phyloP scores from a whole-genome alignment of 2,888 invertebrate genomes.

The Drosophila nigritarsus region DNA sequence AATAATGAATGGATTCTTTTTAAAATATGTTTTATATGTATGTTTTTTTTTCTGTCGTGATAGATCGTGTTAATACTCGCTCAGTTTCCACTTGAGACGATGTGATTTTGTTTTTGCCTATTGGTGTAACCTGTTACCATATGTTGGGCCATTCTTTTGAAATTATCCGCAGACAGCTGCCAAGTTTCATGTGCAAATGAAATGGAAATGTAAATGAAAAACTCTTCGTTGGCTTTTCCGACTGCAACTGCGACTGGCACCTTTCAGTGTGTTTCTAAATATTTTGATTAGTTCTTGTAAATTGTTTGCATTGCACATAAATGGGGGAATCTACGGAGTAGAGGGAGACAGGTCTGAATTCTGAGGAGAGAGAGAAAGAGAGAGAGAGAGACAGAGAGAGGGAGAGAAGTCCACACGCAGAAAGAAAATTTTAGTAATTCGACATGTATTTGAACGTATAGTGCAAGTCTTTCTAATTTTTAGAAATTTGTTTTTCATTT shows the following conservation, averaged over 20 bases:
- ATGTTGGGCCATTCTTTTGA: slow-evolving; percentile 42
- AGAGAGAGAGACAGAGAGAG: neutral
- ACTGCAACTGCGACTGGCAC: slow-evolving; percentile 47
- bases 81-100: neutral
- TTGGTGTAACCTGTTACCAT: slow-evolving; percentile 60
- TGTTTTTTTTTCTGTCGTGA: neutral
- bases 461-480: rapidly evolving
- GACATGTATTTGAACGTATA: neutral
- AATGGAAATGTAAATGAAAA: slow-evolving; percentile 38
- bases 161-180: slow-evolving; percentile 65
- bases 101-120: neutral
- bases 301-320: slow-evolving; percentile 54
- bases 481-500: neutral
- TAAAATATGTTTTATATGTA: neutral
- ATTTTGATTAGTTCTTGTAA: slow-evolving; percentile 79
- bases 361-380: neutral
- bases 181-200: slow-evolving; percentile 72
- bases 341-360: neutral
- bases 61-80: neutral
- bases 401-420: neutral
- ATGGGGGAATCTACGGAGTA: slow-evolving; percentile 1
- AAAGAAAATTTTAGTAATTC: neutral
- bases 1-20: neutral
- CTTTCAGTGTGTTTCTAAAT: slow-evolving; percentile 68
- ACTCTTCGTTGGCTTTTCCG: slow-evolving; percentile 31